These are phyloP conservation scores for Sylvicapra grimmia DNA, from an alignment of 2,113 vertebrate species.

Conservation along the genomic window DNA sequence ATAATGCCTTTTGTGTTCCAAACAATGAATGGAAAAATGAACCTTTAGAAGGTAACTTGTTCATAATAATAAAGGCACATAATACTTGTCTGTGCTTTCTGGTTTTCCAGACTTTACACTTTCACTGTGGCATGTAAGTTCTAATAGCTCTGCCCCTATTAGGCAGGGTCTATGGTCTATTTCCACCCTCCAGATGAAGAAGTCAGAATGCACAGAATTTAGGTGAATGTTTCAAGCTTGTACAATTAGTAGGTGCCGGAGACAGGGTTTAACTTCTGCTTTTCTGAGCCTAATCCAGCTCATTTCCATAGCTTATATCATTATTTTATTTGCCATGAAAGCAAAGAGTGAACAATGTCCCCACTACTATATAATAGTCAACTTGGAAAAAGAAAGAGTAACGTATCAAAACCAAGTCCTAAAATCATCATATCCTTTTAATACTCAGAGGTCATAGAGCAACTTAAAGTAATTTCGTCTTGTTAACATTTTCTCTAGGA, in stretches of 20 bases:
- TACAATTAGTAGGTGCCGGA: not conserved
- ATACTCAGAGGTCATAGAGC: not conserved
- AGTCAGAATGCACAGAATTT: not conserved
- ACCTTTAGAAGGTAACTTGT: not conserved
- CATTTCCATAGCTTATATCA: too few relatives aligned
- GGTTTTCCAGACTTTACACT: not conserved
- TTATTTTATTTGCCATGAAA: too few relatives aligned
- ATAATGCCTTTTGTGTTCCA: not conserved
- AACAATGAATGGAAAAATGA: not conserved
- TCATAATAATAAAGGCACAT: not conserved
- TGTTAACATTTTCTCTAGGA: slow-evolving; percentile 11
- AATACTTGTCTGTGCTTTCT: not conserved
- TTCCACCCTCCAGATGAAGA: not conserved
- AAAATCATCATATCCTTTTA: not conserved
- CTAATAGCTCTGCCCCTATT: not conserved
- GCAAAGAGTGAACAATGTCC: too few relatives aligned
- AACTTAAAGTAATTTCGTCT: not conserved
- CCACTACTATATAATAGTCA: too few relatives aligned
- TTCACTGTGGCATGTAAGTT: not conserved
- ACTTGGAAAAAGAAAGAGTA: not conserved
- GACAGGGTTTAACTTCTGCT: not conserved
- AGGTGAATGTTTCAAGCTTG: not conserved
- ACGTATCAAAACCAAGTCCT: not conserved
- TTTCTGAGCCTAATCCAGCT: not conserved
- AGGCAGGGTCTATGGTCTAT: not conserved